Base-by-base conservation (phyloP, 2,797 vertebrate genomes). In the Ptychadena robeensis region DNA sequence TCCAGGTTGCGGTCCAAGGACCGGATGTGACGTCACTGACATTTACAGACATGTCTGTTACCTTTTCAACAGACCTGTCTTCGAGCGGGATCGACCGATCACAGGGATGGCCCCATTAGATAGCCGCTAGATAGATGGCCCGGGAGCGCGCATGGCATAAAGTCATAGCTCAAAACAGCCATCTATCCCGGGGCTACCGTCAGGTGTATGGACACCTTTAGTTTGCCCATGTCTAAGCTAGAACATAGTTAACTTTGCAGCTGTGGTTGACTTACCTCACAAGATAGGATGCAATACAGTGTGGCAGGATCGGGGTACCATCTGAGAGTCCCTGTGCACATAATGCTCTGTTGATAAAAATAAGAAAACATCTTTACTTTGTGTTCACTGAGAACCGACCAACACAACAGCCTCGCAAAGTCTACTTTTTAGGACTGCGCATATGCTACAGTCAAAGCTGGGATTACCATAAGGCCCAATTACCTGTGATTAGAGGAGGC, bases 251-350 rank as follows among this genome's bases (percentile, higher is more conserved):
- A n/a, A 53, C 18, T 22, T 7, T 22, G 40, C 22, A 59, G 34
- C 10, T 10, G 10, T 28, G 27, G 18, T 7, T 34, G 6, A 53
- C 95, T 95, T 93, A 99, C 98, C 96, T 99, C 98, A 35, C 98
- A 99, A 0, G 97, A 97, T 86, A 93, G 95, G 89, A 99, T 97
- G 89, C 98, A 99, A 86, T 96, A 92, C 86, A 99, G 89, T 88
- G 89, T 88, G 3, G 89, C 86, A 12, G 96, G 97, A 77, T 96
- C 93, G 0, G 98, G 98, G 67, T 96, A 90, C 98, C 98, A 99
- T 34, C 86, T 95, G 89, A 93, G 91, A 91, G 91, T 89, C 64
- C 97, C 98, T 0, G 97, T 99, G 87, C 98, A 99, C 88, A 99
- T 93, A 0, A 99, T 95, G 82, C 87, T 94, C 98, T 98, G 89